Evolutionary conservation across 2,888 invertebrate genomes (phyloP), one percentile per base, ranked within the genome.

Genomic region (Plemyria rubiginata): DNA sequence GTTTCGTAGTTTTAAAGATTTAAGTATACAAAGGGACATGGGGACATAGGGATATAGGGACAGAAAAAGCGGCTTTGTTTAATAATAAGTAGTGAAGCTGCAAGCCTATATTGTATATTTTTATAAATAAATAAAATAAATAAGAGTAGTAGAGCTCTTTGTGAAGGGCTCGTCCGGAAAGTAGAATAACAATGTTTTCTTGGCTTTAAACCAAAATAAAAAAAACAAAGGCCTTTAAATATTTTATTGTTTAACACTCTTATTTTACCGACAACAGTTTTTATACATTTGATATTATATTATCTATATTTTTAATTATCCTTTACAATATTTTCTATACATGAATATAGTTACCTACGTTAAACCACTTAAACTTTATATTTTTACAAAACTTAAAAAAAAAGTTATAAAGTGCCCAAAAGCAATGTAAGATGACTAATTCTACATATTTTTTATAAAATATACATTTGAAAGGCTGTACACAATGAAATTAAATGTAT

Each of bases 211-310:
- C 28, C 46, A 15, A 22, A 36, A 38, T 28, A 15, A 54, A 67
- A 62, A 61, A 0, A 54, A 22, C 54, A 16, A 41, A 28, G 6
- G 61, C 60, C 60, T 62, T 66, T 66, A 69, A 66, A 69, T 65
- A 66, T 67, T 70, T 69, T 64, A 63, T 64, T 71, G 62, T 62
- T 60, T 63, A 66, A 64, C 62, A 50, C 54, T 63, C 54, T 52
- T 48, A 64, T 55, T 65, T 57, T 59, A 57, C 45, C 62, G 43
- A 63, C 62, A 71, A 71, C 71, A 71, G 57, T 65, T 63, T 32
- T 64, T 69, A 69, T 70, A 71, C 69, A 71, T 65, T 66, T 68
- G 13, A 67, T 68, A 70, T 68, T 66, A 70, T 69, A 69, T 70
- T 70, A 64, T 11, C 6, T 16, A 16, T 67, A 45, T 64, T 53